These are phyloP conservation scores for Periparus ater DNA, from an alignment of 2,797 vertebrate genomes.

Conservation along the genomic window DNA sequence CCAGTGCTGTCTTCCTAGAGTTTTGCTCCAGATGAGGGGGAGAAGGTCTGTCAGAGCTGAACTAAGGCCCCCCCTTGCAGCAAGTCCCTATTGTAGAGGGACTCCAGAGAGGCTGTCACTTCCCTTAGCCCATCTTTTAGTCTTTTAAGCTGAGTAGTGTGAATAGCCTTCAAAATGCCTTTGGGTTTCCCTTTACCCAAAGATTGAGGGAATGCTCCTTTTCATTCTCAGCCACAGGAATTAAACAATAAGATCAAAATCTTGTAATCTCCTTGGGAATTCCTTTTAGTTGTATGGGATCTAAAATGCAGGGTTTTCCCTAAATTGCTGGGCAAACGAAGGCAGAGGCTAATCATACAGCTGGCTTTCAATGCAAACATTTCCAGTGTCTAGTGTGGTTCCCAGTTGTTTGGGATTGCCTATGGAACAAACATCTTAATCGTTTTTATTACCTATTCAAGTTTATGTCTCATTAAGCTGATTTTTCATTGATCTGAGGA, in stretches of 20 bases:
- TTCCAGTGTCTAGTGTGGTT: background rate
- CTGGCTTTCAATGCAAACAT: background rate
- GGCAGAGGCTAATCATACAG: background rate
- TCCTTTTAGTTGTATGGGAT: conserved; percentile 37
- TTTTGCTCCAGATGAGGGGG: background rate
- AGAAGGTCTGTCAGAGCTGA: background rate
- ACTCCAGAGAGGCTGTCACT: background rate
- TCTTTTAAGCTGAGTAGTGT: conserved; percentile 20
- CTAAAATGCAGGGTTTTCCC: conserved; percentile 20
- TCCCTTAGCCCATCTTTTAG: background rate
- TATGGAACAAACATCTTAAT: background rate
- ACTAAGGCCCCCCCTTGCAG: background rate
- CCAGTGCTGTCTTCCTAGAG: accelerated
- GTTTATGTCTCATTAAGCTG: background rate
- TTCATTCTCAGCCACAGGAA: conserved; percentile 35
- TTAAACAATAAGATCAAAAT: conserved; percentile 65
- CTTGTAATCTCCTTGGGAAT: conserved; percentile 58
- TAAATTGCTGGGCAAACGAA: conserved; percentile 22
- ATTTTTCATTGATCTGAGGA: background rate
- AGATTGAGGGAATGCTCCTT: conserved; percentile 52
- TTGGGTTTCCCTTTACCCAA: conserved; percentile 32
- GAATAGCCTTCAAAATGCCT: conserved; percentile 60
- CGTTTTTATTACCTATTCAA: background rate
- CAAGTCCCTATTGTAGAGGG: background rate
- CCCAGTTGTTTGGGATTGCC: background rate